phyloP scores from a whole-genome alignment of 2,888 invertebrate species.

The Mythimna vitellina region DNA sequence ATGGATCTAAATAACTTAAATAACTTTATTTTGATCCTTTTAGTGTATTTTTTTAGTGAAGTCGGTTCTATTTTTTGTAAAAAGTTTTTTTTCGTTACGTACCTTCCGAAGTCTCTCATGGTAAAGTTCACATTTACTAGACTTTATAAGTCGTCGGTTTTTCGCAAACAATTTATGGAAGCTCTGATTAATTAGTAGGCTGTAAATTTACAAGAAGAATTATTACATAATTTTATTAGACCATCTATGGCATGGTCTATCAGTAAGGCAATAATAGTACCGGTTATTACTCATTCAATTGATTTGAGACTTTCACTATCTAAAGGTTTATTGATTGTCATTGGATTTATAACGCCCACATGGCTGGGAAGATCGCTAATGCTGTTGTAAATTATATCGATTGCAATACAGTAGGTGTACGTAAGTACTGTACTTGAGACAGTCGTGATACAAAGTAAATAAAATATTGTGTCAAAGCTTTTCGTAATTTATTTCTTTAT shows the following conservation, averaged over 20 bases:
- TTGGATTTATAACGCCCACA: conserved; percentile 46
- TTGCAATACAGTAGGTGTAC: conserved; percentile 25
- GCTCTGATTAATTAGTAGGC: too few species aligned
- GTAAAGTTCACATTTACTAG: too few species aligned
- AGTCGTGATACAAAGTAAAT: background rate
- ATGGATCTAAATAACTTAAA: too few species aligned
- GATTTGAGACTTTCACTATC: conserved; percentile 55
- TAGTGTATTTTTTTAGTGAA: too few species aligned
- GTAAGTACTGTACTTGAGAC: conserved; percentile 12
- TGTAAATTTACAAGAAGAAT: background rate
- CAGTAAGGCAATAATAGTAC: conserved; percentile 30
- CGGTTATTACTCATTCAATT: conserved; percentile 43
- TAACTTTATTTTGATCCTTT: too few species aligned
- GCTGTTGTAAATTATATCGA: conserved; percentile 29
- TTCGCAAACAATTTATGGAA: too few species aligned
- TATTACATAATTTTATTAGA: background rate
- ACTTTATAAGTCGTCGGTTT: too few species aligned
- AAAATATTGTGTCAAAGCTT: background rate
- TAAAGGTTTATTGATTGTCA: conserved; percentile 50
- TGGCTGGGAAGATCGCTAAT: conserved; percentile 27
- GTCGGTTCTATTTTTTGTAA: too few species aligned
- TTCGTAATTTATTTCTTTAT: too few species aligned
- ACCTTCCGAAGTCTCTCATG: too few species aligned
- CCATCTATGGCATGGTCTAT: conserved; percentile 20
- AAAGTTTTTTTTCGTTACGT: too few species aligned